Evolutionary conservation across 1,140 invertebrate species (phyloP), one percentile per base, ranked within the genome.

Genomic region (Camponotus vicinus): DNA sequence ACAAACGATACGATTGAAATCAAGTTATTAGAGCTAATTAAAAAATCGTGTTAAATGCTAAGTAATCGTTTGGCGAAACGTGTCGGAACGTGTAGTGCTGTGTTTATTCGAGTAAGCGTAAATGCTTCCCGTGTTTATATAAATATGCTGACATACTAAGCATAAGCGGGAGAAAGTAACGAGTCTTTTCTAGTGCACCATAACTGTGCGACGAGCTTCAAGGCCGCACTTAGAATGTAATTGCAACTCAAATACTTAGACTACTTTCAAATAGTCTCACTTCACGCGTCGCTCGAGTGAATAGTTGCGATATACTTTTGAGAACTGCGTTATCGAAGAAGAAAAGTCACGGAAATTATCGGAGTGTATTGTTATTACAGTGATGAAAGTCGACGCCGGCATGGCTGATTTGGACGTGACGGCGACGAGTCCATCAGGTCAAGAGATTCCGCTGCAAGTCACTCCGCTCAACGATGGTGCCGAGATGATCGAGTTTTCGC

Each of bases 331-430:
- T 52, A 5, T 52, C 49, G 49, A 52, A 18, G 49, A 52, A 18
- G 18, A 49, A 27, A 27, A 49, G 34, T 32, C n/a, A 11, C 37
- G 18, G 27, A 2, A 27, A 64, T 64, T 49, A 71, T 67, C 21
- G 18, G 18, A 7, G 32, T 66, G 27, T 3, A 37, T 59, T 5
- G 27, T 77, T 15, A 63, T 96, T 96, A 42, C 94, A 98, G 98
- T 99, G 70, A 97, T 98, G 91, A 97, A 97, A 76, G 97, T 97
- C 86, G 97, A 98, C 87, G 98, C 98, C 63, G 98, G 99, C 13
- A 96, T 97, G 82, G 98, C 98, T 1, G 98, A 99, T 88, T 95
- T 99, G 77, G 98, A 99, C 92, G 97, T 99, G 1, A 97, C 97
- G 67, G 97, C 99, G 3, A 97, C 98, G 49, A 98, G 98, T 90